phyloP scores from a whole-genome alignment of 2,888 invertebrate species.

The Drosophila diplacantha region DNA sequence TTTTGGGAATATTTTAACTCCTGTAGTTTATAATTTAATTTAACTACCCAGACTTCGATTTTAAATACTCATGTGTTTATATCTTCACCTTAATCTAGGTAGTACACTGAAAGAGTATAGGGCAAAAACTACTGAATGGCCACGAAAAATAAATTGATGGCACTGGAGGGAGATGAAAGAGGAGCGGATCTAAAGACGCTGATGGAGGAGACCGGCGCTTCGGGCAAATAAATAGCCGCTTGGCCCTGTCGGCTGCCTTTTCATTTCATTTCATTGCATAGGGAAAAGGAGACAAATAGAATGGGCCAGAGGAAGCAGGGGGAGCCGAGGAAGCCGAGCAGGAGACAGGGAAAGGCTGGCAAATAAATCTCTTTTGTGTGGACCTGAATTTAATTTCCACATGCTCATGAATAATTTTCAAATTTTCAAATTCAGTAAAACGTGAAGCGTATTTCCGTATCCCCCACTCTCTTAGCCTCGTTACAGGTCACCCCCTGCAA shows the following conservation, averaged over 20 bases:
- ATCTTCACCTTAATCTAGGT: neutral
- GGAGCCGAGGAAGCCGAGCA: neutral
- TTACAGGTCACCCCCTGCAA: conserved; percentile 18
- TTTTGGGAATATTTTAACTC: neutral
- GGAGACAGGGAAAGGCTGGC: conserved; percentile 51
- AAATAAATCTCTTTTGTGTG: conserved; percentile 74
- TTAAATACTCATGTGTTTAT: neutral
- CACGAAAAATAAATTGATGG: conserved; percentile 19
- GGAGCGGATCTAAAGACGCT: conserved; percentile 42
- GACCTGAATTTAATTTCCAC: conserved; percentile 75
- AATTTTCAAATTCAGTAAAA: conserved; percentile 73
- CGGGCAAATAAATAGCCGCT: conserved; percentile 67
- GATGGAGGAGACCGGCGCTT: conserved; percentile 46
- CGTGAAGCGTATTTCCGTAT: conserved; percentile 67
- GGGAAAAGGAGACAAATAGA: conserved; percentile 32
- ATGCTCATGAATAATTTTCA: conserved; percentile 76
- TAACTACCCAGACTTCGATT: neutral
- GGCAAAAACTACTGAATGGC: conserved; percentile 15
- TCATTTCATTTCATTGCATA: conserved; percentile 59
- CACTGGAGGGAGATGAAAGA: conserved; percentile 20
- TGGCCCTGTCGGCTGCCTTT: conserved; percentile 44
- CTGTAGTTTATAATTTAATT: neutral
- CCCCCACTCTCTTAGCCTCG: neutral
- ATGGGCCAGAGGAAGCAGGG: neutral
- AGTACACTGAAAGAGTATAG: conserved; percentile 1